Base-by-base conservation (phyloP, 1,140 invertebrate genomes). In the Drosophila triauraria region DNA sequence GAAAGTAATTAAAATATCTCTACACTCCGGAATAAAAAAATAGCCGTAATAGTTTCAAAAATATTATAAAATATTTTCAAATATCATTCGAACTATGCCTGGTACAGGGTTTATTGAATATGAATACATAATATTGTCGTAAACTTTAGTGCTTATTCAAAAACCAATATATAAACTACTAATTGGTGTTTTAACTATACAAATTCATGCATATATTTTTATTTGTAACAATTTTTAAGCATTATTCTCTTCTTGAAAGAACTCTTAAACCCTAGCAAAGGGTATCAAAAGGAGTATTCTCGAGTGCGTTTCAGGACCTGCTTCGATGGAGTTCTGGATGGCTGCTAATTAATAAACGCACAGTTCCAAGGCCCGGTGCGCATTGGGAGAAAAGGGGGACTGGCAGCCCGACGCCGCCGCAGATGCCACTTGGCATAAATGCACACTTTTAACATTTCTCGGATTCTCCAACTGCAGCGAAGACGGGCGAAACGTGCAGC, bases 371-470 rank as follows among this genome's bases (percentile, higher is more conserved):
- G 23, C 35, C 42, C 65, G 53, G 43, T 47, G 57, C 62, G 44
- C 46, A 70, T 58, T 62, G 68, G 51, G 64, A 46, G 53, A 44
- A 42, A 54, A 47, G 20, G 38, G 46, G 27, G 38, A 53, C 50
- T 27, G 32, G 30, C 68, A 58, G 64, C 54, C 67, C 69, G 80
- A 75, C 64, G 86, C 81, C 75, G 78, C 80, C 47, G 61, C 71
- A 88, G 84, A 87, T 87, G 84, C 84, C 85, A 82, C 81, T 85
- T 84, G 85, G 85, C 86, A 90, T 88, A 90, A 90, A 90, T 90
- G 85, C 85, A 90, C 85, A 90, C 85, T 90, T 90, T 90, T 90
- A 90, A 75, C 80, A 90, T 90, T 90, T 87, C 83, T 90, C 75
- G 88, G 85, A 90, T 90, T 90, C 85, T 85, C 85, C 85, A 90